These are phyloP conservation scores for Caenorhabditis brenneri DNA, from an alignment of 1,140 invertebrate genomes.

Conservation along the genomic window DNA sequence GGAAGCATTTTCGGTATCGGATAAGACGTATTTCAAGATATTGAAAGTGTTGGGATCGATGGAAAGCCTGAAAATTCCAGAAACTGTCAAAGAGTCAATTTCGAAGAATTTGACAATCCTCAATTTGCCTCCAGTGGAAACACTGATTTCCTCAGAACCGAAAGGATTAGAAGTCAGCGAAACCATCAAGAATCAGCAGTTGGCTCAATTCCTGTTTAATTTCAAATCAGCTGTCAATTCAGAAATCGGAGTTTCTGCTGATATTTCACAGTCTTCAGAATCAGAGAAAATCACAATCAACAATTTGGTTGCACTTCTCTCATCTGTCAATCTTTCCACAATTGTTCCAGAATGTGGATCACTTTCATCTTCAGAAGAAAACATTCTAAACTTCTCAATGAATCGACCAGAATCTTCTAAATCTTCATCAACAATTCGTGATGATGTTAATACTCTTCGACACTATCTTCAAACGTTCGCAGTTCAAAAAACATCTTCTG, in stretches of 20 bases:
- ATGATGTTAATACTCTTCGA: background rate
- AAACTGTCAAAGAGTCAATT: background rate
- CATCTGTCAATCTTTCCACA: background rate
- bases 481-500: background rate
- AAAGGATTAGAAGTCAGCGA: no score
- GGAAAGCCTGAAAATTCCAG: background rate
- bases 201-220: background rate
- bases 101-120: slow-evolving; percentile 12
- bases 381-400: background rate
- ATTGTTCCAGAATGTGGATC: background rate
- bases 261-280: background rate
- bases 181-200: background rate
- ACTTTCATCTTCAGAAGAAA: background rate
- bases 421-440: background rate
- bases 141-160: background rate
- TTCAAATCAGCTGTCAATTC: background rate
- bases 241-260: background rate
- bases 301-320: background rate
- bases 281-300: background rate
- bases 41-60: slow-evolving; percentile 17
- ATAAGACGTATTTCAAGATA: background rate
- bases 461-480: slow-evolving; percentile 17
- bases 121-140: slow-evolving; percentile 1
- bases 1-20: background rate
- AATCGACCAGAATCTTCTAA: background rate